A percentile compares a stretch with the other conserved stretches of the same genome.
phyloP scores from a whole-genome alignment of 2,797 vertebrate genomes.

The Nannoperca australis region DNA sequence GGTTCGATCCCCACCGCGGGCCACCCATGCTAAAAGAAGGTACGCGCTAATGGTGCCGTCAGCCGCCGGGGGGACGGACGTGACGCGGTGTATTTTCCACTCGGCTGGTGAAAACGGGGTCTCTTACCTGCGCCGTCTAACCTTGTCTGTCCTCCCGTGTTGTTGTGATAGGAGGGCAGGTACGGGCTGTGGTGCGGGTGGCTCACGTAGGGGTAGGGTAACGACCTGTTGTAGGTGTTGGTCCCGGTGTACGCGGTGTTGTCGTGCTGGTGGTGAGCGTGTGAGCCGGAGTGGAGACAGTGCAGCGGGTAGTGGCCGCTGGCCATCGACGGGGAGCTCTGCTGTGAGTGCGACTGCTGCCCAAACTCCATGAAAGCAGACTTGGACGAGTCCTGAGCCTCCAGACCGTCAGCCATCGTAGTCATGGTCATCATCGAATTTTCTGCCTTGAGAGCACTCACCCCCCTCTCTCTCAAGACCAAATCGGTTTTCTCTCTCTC shows the following conservation, averaged over 20 bases:
- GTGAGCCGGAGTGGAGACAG: constrained; percentile 96
- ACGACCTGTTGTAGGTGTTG: constrained; percentile 95
- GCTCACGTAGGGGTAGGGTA: constrained; percentile 97
- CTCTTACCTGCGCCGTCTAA: constrained; percentile 98
- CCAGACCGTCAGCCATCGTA: constrained; percentile 99
- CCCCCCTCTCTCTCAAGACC: constrained; percentile 88
- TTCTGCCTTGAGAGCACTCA: constrained; percentile 93
- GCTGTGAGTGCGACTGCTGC: constrained; percentile 90
- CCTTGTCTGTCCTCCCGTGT: constrained; percentile 93
- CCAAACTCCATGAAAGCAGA: constrained; percentile 99
- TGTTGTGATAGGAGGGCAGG: constrained; percentile 96
- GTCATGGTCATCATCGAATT: constrained; percentile 99
- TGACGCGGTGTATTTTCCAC: constrained; percentile 32
- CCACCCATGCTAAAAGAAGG: constrained; percentile 27
- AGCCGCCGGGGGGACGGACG: constrained; percentile 27
- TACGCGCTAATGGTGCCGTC: constrained; percentile 16
- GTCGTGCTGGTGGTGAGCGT: constrained; percentile 93
- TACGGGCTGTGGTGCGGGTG: constrained; percentile 98
- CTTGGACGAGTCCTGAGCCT: constrained; percentile 99
- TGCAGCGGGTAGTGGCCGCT: constrained; percentile 97
- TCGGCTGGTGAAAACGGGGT: constrained; percentile 56
- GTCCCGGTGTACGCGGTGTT: constrained; percentile 87
- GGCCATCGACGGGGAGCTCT: constrained; percentile 97
- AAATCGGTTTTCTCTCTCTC: constrained; percentile 84
- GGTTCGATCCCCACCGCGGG: constrained; percentile 40